These are phyloP conservation scores for Odocoileus hemionus DNA, from an alignment of 2,113 vertebrate species.

Conservation along the genomic window DNA sequence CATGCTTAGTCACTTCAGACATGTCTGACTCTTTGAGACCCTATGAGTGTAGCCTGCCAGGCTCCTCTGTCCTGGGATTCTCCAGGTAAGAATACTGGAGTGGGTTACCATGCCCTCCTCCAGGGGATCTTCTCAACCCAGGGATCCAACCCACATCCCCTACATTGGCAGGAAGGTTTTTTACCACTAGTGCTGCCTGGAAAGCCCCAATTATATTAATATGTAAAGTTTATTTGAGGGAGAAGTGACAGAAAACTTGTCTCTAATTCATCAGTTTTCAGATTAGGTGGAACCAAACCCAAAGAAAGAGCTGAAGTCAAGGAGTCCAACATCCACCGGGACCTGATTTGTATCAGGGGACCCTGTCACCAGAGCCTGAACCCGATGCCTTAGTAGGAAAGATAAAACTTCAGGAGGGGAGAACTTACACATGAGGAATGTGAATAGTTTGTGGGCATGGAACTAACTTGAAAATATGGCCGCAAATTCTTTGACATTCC, in stretches of 20 bases:
- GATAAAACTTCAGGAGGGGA: neutral
- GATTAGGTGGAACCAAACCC: neutral
- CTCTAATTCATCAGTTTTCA: neutral
- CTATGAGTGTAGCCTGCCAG: neutral
- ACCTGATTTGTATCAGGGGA: neutral
- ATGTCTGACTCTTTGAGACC: neutral
- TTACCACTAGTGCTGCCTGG: neutral
- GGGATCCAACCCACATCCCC: neutral
- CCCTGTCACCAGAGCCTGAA: neutral
- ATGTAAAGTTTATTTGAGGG: neutral
- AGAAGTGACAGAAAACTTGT: neutral
- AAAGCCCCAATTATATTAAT: neutral
- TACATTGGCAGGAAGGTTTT: neutral
- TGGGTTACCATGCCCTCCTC: neutral
- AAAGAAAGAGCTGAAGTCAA: neutral
- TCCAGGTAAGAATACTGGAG: neutral
- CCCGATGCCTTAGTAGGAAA: neutral
- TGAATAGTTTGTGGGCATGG: neutral
- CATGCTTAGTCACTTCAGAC: neutral
- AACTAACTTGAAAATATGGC: neutral
- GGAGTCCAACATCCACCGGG: neutral
- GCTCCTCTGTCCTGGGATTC: neutral
- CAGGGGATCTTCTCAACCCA: neutral
- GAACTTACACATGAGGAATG: neutral
- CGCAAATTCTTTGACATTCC: neutral